A percentile compares a stretch with the other conserved stretches of the same genome.
These are phyloP conservation scores for Struthio camelus DNA, from an alignment of 2,113 vertebrate genomes.

Conservation along the genomic window DNA sequence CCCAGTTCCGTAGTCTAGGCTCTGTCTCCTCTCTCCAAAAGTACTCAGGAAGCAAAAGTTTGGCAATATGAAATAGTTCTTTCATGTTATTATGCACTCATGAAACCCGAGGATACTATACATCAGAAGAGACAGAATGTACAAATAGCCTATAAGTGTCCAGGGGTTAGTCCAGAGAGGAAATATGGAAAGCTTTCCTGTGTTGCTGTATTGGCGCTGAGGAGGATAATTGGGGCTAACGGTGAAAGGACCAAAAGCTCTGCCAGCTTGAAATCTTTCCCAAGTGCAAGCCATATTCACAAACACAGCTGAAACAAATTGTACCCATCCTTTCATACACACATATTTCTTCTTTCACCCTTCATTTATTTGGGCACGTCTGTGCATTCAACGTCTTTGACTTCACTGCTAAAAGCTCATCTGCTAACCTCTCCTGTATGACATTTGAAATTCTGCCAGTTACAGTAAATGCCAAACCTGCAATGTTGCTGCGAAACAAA, in stretches of 20 bases:
- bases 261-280: neutral
- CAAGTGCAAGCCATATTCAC: neutral
- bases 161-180: neutral
- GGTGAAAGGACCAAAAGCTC: neutral
- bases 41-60: neutral
- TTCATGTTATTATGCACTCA: neutral
- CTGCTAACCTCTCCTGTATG: neutral
- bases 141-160: neutral
- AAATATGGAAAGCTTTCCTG: neutral
- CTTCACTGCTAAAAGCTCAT: neutral
- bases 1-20: neutral
- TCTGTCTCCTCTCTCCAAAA: neutral
- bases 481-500: neutral
- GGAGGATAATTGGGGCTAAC: neutral
- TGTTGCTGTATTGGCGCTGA: neutral
- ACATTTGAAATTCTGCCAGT: neutral
- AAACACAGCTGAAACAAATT: neutral
- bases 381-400: neutral
- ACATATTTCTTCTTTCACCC: neutral
- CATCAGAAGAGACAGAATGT: rapidly evolving
- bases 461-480: neutral
- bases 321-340: neutral
- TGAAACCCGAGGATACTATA: neutral
- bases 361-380: neutral
- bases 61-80: neutral